Evolutionary conservation across 92 coral and sea anemone species (phyloP).

Genomic region (Metridium senile): DNA sequence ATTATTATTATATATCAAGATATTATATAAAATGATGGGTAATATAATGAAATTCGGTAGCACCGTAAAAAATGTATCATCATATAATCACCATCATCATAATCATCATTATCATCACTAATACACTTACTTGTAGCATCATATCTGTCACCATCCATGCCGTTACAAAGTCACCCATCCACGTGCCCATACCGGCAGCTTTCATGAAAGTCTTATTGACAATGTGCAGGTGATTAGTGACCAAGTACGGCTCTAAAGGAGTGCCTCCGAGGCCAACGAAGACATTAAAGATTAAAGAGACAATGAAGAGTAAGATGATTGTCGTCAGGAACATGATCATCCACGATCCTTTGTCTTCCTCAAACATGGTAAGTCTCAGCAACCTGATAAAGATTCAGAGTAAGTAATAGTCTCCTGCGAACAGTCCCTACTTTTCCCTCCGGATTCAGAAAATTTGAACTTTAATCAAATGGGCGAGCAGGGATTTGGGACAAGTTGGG

Average conservation of each 20-base stretch:
- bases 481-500: no score
- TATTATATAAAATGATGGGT: no score
- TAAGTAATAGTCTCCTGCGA: no score
- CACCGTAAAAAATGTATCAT: no score
- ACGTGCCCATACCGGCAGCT: conserved; percentile 96
- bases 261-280: conserved; percentile 74
- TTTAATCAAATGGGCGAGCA: no score
- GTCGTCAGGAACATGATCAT: conserved; percentile 95
- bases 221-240: conserved; percentile 73
- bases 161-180: conserved; percentile 99
- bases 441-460: no score
- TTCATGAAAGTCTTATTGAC: conserved; percentile 93
- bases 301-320: conserved; percentile 73
- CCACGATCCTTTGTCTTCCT: conserved; percentile 90
- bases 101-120: no score
- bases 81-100: no score
- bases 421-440: no score
- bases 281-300: conserved; percentile 89
- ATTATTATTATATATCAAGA: no score
- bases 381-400: conserved; percentile 9
- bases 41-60: no score
- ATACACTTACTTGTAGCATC: conserved; percentile 21
- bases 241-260: conserved; percentile 54
- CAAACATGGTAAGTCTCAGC: conserved; percentile 80
- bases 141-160: conserved; percentile 99